Evolutionary conservation across 2,888 invertebrate species (phyloP), one percentile per base, ranked within the genome.

Genomic region (Chalcis sispes): DNA sequence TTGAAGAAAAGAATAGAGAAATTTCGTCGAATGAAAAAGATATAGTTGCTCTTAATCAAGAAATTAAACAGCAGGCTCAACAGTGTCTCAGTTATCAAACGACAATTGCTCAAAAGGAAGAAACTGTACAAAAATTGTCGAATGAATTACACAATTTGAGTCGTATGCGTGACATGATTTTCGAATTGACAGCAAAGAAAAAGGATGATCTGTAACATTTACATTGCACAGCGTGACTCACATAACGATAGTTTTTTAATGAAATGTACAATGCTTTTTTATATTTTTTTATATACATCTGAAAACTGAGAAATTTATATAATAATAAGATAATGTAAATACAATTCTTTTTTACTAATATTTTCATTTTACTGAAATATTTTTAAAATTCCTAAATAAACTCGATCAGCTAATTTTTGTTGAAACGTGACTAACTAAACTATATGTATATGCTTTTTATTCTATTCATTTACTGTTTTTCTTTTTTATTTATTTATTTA

Each of bases 161-260:
- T 75, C 83, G 86, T 42, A 87, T 87, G 85, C 80, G 86, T 3
- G 87, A 87, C 54, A 87, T 86, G 85, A 87, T 87, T 32, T 85
- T 85, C 25, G 84, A 86, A 40, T 80, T 87, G 25, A 87, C 87
- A 58, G 85, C 85, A 20, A 85, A 86, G 70, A 81, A 82, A 65
- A 85, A 85, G 61, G 83, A 84, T 48, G 85, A 85, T 66, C 61
- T 80, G 2, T 72, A 72, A 70, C 79, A 75, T 59, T 66, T 72
- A 27, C 36, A 77, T 15, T 50, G 77, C 70, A 52, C 56, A 77
- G 50, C 52, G 10, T n/a, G 15, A 36, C 23, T 50, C 64, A 4
- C 74, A n/a, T n/a, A 62, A 23, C 29, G 20, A 18, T 59, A 40
- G 52, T 18, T 36, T 64, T 72, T 64, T 27, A 42, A n/a, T 48